Percentiles rank a stretch among this genome's conserved stretches.
These are phyloP conservation scores for Steinernema hermaphroditum DNA, from an alignment of 2,888 invertebrate species.

Conservation along the genomic window DNA sequence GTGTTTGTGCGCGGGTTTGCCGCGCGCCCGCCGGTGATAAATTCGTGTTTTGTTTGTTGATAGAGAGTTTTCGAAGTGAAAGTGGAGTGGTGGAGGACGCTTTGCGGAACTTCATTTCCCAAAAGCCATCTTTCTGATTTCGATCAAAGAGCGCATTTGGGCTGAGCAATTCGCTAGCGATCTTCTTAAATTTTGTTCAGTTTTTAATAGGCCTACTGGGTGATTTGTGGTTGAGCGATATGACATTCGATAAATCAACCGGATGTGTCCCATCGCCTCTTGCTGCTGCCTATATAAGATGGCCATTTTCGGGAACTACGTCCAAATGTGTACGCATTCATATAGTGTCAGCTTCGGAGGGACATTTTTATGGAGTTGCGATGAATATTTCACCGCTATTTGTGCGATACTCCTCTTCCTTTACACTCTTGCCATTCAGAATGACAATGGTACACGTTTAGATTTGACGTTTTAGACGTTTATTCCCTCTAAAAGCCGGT, in stretches of 20 bases:
- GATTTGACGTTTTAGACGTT: no score
- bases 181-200: neutral
- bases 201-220: neutral
- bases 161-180: neutral
- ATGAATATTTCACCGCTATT: no score
- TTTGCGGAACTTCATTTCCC: neutral
- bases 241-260: conserved; percentile 10
- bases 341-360: no score
- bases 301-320: neutral
- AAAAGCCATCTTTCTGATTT: neutral
- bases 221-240: conserved; percentile 16
- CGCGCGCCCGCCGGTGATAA: conserved; percentile 6
- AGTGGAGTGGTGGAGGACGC: neutral
- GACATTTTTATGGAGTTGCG: no score
- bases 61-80: neutral
- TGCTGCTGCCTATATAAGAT: neutral
- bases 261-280: conserved; percentile 14
- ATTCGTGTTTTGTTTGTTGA: conserved; percentile 14
- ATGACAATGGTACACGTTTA: no score
- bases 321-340: no score
- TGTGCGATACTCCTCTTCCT: no score
- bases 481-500: no score
- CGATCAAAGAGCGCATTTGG: neutral
- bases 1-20: neutral
- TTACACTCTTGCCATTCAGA: no score